These are phyloP conservation scores for Drepana arcuata DNA, from an alignment of 1,140 invertebrate genomes.

Conservation along the genomic window DNA sequence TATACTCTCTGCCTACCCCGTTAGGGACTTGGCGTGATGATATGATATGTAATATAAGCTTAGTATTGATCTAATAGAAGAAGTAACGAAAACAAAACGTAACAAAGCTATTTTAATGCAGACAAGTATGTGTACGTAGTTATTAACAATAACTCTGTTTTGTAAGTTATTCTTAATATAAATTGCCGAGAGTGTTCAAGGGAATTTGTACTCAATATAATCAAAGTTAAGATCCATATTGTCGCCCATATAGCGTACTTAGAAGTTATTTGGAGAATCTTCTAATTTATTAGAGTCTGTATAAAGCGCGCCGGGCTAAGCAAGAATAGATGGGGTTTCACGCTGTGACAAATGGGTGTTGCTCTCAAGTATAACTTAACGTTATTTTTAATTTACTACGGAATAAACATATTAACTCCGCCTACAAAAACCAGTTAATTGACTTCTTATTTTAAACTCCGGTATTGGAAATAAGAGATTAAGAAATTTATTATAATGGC, in stretches of 20 bases:
- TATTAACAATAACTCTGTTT: conserved; percentile 23
- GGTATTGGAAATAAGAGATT: conserved; percentile 28
- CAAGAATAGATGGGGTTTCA: conserved; percentile 37
- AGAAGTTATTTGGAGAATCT: conserved; percentile 34
- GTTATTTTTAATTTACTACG: conserved; percentile 52
- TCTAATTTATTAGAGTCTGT: conserved; percentile 35
- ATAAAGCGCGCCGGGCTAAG: conserved; percentile 25
- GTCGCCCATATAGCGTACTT: too few species aligned
- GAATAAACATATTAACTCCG: conserved; percentile 50
- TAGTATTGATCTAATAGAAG: too few species aligned
- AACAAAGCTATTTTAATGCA: too few species aligned
- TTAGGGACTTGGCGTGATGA: too few species aligned
- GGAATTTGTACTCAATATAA: conserved; percentile 4
- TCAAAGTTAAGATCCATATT: too few species aligned
- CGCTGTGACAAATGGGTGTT: conserved; percentile 48
- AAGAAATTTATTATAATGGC: conserved; percentile 32
- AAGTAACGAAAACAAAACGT: too few species aligned
- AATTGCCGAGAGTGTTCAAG: background rate
- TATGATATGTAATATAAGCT: too few species aligned
- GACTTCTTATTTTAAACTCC: conserved; percentile 25
- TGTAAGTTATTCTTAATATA: conserved; percentile 16
- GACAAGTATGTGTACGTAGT: too few species aligned
- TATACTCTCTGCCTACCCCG: too few species aligned
- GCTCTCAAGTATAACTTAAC: conserved; percentile 36
- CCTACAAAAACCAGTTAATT: conserved; percentile 32